Base-by-base conservation (phyloP, 2,888 invertebrate genomes). In the Drosophila ochracea region DNA sequence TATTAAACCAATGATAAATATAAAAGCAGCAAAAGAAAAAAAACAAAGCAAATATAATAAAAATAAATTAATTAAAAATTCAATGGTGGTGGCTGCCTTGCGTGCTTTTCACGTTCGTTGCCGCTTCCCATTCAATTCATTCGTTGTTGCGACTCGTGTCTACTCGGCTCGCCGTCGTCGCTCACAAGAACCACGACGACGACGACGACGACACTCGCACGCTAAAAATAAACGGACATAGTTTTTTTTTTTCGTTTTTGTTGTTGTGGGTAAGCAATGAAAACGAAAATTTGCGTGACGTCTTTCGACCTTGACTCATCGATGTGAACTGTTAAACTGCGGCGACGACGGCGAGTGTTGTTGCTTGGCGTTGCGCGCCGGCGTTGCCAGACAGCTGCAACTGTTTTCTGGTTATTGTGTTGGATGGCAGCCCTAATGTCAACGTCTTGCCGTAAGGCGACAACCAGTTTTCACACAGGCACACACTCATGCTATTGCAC, bases 231-330 rank as follows among this genome's bases (percentile, higher is more conserved):
- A 85, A 88, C 75, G 77, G 66, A 71, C 71, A 74, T 63, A 41
- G 59, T 49, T 68, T 59, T 53, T 75, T 57, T 64, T 37, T 59
- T 57, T 30, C 30, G 55, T 35, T 59, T 28, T 73, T 37, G 77
- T 73, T 37, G 77, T 83, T 85, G 83, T 84, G 83, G 85, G 88
- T 84, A 86, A 41, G 83, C 84, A 91, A 89, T 92, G 91, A 91
- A 92, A 91, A 91, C 82, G 91, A 91, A 91, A 91, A 92, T 92
- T 92, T 91, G 92, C 92, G 91, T 91, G 92, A 92, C 91, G 91
- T 92, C 91, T 91, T 89, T 89, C 92, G 92, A 92, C 92, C 92
- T 92, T 93, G 92, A 92, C 92, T 92, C 92, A 92, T 92, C 92
- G 91, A 90, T 90, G 89, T 92, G 92, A 92, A 92, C 93, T 92